Evolutionary conservation across 2,797 vertebrate genomes (phyloP), one percentile per base, ranked within the genome.

Genomic region (Neopelma chrysocephalum): DNA sequence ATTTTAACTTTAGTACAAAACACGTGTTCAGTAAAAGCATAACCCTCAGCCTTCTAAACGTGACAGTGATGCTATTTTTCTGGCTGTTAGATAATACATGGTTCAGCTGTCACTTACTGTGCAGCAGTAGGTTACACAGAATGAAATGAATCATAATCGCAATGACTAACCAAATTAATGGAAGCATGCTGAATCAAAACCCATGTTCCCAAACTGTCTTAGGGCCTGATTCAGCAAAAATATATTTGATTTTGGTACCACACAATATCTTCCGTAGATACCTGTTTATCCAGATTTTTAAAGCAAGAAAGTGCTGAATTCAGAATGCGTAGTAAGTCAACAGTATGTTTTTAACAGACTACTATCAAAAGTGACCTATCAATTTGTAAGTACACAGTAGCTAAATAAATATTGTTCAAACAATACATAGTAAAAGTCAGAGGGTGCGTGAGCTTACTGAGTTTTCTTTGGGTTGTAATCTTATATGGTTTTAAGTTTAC

Each of bases 151-250:
- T 92, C 89, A 96, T 65, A 93, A 87, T 89, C 14, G 1, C 76
- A 93, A 23, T 94, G 93, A 96, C 83, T 93, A 96, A 87, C 56
- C 77, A 93, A 94, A 96, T 94, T 93, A 96, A 94, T 36, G 78
- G 80, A 88, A 90, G 85, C 68, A 87, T 45, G 53, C 77, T 93
- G 68, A 94, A 94, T 90, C 73, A 93, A 96, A 95, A 57, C 32
- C 50, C 88, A 21, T 48, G 73, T n/a, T 95, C 86, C 70, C 70
- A 73, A 95, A 87, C 51, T 93, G 73, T 84, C 80, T 68, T 51
- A 48, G 40, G 68, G 64, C n/a, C 81, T 96, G 87, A 96, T 88
- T 96, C 93, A 95, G 93, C 80, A 96, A 91, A 94, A 96, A 77
- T 32, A 2, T 6, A 31, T 66, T 88, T 91, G 4, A 82, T 90